Conservation (phyloP, 2,888 invertebrate genomes). For the Lochmaea crataegi region DNA sequence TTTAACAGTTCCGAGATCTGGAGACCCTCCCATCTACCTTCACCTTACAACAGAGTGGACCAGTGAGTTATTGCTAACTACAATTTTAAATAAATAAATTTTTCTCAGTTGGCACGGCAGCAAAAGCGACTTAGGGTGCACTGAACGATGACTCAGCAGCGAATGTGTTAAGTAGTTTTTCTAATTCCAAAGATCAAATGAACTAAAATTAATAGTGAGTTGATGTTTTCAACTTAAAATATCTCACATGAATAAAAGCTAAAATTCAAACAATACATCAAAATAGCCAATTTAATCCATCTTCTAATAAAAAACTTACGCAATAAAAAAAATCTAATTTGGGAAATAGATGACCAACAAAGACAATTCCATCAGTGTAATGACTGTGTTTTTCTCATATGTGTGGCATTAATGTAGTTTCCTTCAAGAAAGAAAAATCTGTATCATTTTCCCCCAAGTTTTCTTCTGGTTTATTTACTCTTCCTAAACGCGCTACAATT, state of each 20-base stretch:
- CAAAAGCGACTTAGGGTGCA: too few relatives aligned
- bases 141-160: too few relatives aligned
- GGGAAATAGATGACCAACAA: slow-evolving; percentile 36
- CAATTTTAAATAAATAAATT: too few relatives aligned
- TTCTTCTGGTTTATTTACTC: slow-evolving; percentile 53
- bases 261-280: background rate
- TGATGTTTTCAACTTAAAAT: too few relatives aligned
- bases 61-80: too few relatives aligned
- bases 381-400: slow-evolving; percentile 47
- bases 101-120: too few relatives aligned
- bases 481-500: slow-evolving; percentile 50
- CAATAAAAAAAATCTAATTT: slow-evolving; percentile 36
- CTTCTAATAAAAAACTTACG: slow-evolving; percentile 16
- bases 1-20: too few relatives aligned
- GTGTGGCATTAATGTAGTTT: slow-evolving; percentile 52
- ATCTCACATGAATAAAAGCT: background rate
- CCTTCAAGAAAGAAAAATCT: slow-evolving; percentile 52
- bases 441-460: slow-evolving; percentile 51
- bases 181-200: too few relatives aligned
- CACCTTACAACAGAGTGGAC: too few relatives aligned
- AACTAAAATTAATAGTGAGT: too few relatives aligned
- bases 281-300: slow-evolving; percentile 12
- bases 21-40: too few relatives aligned
- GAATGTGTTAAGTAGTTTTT: too few relatives aligned
- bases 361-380: slow-evolving; percentile 43